A percentile compares a stretch with the other conserved stretches of the same genome.
Evolutionary conservation across 2,888 invertebrate species (phyloP).

Genomic region (Diarsia dahlii): DNA sequence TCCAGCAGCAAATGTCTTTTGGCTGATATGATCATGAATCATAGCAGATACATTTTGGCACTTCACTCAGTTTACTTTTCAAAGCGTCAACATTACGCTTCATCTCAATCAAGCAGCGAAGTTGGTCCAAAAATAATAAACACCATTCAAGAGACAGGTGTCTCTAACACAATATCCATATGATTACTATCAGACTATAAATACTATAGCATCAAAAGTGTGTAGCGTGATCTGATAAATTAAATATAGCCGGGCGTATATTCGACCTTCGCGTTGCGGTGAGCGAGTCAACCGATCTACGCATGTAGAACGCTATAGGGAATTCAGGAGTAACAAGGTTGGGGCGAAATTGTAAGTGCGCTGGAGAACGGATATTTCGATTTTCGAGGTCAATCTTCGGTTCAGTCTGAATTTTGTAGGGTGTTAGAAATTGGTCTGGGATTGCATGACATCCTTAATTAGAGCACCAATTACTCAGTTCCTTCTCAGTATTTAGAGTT

Average conservation of each 20-base stretch:
- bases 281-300: conserved; percentile 64
- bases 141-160: conserved; percentile 45
- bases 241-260: conserved; percentile 68
- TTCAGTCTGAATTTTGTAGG: not conserved
- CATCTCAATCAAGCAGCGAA: conserved; percentile 11
- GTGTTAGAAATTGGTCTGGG: not conserved
- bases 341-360: conserved; percentile 27
- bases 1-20: not conserved
- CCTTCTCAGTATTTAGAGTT: conserved; percentile 2
- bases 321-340: conserved; percentile 53
- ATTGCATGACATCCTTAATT: conserved; percentile 17
- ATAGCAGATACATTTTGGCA: conserved; percentile 2
- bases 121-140: conserved; percentile 1
- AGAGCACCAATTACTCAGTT: conserved; percentile 5
- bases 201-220: conserved; percentile 57
- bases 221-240: conserved; percentile 56
- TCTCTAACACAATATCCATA: conserved; percentile 30
- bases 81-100: conserved; percentile 17
- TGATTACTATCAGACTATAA: conserved; percentile 46
- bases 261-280: conserved; percentile 73
- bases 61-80: not conserved
- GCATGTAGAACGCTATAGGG: conserved; percentile 47
- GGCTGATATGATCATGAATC: not conserved
- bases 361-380: conserved; percentile 27
- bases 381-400: conserved; percentile 6